Conservation (phyloP, 2,797 vertebrate genomes). For the Eutrigla gurnardus region DNA sequence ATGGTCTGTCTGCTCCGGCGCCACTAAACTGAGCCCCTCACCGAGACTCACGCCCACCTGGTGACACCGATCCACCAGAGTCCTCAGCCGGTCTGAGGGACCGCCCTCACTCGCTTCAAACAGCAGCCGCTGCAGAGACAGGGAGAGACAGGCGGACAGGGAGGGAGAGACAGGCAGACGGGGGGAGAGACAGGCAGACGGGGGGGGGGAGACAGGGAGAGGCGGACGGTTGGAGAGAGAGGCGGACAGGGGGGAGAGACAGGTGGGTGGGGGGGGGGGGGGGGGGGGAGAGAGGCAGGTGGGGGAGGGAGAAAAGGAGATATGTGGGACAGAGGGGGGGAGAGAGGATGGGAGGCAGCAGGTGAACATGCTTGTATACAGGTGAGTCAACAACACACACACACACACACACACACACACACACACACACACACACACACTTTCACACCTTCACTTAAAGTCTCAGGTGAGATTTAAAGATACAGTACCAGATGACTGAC, state of each 20-base stretch:
- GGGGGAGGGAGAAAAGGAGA: conserved; percentile 27
- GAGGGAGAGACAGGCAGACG: neutral
- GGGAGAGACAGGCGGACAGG: conserved; percentile 18
- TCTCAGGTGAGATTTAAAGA: neutral
- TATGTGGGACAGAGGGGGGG: neutral
- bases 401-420: neutral
- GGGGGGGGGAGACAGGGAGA: conserved; percentile 13
- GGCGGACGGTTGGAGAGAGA: neutral
- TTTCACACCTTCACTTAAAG: neutral
- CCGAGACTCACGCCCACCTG: conserved; percentile 96
- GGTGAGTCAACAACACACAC: conserved; percentile 9
- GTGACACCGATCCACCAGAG: conserved; percentile 94
- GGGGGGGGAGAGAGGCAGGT: neutral
- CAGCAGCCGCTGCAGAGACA: conserved; percentile 91
- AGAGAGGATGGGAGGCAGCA: conserved; percentile 2
- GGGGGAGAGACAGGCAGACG: neutral
- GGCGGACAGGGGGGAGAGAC: too few relatives aligned
- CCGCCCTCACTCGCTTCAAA: conserved; percentile 95
- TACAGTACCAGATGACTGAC: too few relatives aligned
- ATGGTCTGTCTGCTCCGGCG: conserved; percentile 88
- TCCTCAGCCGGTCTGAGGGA: conserved; percentile 94
- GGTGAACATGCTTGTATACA: conserved; percentile 52
- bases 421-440: neutral
- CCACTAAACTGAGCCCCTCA: conserved; percentile 93
- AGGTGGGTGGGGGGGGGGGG: neutral